Evolutionary conservation across 2,888 invertebrate species (phyloP).

Genomic region (Spodoptera exigua): DNA sequence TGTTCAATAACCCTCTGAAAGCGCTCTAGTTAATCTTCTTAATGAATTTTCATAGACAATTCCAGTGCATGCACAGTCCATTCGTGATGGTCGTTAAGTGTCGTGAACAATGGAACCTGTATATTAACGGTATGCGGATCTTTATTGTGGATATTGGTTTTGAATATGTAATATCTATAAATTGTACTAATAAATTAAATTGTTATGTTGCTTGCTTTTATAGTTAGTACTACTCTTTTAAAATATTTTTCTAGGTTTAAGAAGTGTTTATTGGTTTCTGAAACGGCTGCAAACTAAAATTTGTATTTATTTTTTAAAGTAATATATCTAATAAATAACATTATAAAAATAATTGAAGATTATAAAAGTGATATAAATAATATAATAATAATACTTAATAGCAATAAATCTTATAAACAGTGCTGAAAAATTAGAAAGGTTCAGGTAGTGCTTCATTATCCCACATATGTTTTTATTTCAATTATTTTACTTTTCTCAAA

Average conservation of each 20-base stretch:
- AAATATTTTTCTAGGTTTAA: too few species aligned
- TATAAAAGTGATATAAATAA: too few species aligned
- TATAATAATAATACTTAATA: too few species aligned
- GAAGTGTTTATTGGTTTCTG: too few species aligned
- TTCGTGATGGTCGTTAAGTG: slow-evolving; percentile 60
- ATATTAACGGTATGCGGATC: slow-evolving; percentile 50
- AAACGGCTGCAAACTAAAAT: too few species aligned
- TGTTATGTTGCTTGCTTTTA: too few species aligned
- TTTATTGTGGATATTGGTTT: slow-evolving; percentile 41
- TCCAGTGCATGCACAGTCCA: slow-evolving; percentile 59
- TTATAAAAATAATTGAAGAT: too few species aligned
- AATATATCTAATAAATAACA: too few species aligned
- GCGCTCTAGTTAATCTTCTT: slow-evolving; percentile 73
- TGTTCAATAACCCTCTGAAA: slow-evolving; percentile 51
- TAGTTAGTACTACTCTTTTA: too few species aligned
- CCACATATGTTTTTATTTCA: slow-evolving; percentile 10
- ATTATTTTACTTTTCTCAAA: slow-evolving; percentile 23
- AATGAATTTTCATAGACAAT: slow-evolving; percentile 77
- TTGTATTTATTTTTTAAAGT: too few species aligned
- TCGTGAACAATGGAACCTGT: slow-evolving; percentile 65
- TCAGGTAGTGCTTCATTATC: neutral
- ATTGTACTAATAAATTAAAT: neutral
- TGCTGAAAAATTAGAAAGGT: neutral
- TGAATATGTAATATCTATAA: neutral
- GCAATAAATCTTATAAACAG: too few species aligned